A percentile compares a stretch with the other conserved stretches of the same genome.
Evolutionary conservation across 2,888 invertebrate species (phyloP).

Genomic region (Lasiommata megera): DNA sequence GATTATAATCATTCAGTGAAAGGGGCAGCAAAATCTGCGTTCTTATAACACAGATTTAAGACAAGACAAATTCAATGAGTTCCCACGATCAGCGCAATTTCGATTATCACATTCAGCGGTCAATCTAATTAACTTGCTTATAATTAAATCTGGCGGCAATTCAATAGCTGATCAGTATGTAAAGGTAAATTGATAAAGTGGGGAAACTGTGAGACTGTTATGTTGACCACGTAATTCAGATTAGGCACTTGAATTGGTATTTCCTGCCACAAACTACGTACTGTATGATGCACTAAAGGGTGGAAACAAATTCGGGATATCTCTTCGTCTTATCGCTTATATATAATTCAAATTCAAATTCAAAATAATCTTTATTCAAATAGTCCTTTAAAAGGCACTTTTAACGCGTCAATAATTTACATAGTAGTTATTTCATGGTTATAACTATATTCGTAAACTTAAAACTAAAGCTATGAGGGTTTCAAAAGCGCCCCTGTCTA

Average conservation of each 20-base stretch:
- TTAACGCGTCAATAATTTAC: no score
- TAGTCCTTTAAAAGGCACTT: no score
- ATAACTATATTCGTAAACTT: no score
- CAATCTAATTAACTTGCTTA: slow-evolving; percentile 56
- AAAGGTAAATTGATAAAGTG: slow-evolving; percentile 18
- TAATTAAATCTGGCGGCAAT: slow-evolving; percentile 49
- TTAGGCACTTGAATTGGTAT: slow-evolving; percentile 15
- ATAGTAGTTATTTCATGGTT: no score
- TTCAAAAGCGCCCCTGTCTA: no score
- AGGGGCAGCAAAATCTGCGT: background rate
- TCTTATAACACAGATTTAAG: background rate
- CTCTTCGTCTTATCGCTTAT: background rate
- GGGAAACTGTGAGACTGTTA: slow-evolving; percentile 14
- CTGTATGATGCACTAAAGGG: no score
- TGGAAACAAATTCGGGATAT: no score
- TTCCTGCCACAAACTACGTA: background rate
- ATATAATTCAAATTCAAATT: no score
- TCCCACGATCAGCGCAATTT: slow-evolving; percentile 20
- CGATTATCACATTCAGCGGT: slow-evolving; percentile 42
- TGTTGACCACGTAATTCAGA: background rate
- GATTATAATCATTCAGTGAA: background rate
- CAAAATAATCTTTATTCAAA: no score
- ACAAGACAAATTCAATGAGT: slow-evolving; percentile 10
- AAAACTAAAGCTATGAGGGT: no score
- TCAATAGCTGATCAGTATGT: slow-evolving; percentile 18